These are phyloP conservation scores for Macrophya alboannulata DNA, from an alignment of 2,888 invertebrate species.

Conservation along the genomic window DNA sequence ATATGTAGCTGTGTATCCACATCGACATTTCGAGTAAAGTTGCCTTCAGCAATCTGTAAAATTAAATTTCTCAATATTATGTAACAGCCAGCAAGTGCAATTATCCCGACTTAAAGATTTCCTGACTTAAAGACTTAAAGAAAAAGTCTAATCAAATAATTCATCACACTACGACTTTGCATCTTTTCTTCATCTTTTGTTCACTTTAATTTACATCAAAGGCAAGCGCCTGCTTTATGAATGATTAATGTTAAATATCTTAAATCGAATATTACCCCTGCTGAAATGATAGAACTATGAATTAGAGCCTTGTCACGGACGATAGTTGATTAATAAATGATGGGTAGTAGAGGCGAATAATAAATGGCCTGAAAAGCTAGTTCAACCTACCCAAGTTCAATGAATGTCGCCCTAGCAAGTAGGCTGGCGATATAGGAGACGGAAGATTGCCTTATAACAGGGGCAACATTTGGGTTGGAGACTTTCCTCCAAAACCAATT, in stretches of 20 bases:
- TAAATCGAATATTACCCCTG: constrained; percentile 22
- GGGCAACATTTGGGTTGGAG: constrained; percentile 84
- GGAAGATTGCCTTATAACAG: constrained; percentile 86
- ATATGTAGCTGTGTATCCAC: constrained; percentile 94
- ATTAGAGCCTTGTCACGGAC: not conserved
- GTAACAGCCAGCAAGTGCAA: not conserved
- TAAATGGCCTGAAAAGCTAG: constrained; percentile 48
- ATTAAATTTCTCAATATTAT: constrained; percentile 23
- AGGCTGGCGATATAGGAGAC: constrained; percentile 90
- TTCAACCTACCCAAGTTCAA: constrained; percentile 82
- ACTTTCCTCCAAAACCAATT: constrained; percentile 89
- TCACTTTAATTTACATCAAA: not conserved
- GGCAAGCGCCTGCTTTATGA: not conserved
- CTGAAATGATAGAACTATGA: not conserved
- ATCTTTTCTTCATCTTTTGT: not conserved
- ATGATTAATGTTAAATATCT: not conserved
- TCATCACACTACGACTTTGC: not conserved
- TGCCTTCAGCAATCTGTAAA: constrained; percentile 84
- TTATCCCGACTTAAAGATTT: not conserved
- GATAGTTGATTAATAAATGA: not conserved
- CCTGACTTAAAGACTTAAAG: not conserved
- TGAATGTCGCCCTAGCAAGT: constrained; percentile 86
- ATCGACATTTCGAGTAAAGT: constrained; percentile 87
- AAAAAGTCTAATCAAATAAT: not conserved
- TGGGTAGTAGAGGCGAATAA: constrained; percentile 24